A percentile compares a stretch with the other conserved stretches of the same genome.
phyloP scores from a whole-genome alignment of 2,888 invertebrate genomes.

The Melipona bicolor region DNA sequence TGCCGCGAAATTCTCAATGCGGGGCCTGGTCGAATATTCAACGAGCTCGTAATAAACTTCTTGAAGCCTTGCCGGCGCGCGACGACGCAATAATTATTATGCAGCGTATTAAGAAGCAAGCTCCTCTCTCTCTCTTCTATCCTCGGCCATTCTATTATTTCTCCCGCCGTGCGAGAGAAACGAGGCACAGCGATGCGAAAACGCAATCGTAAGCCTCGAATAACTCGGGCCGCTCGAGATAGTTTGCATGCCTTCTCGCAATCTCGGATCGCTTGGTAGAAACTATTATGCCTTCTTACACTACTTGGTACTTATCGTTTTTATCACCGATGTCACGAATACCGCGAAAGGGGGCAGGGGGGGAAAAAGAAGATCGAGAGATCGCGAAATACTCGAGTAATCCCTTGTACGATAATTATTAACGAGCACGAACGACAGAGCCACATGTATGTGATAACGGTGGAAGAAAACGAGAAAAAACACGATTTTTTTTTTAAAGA shows the following conservation, averaged over 20 bases:
- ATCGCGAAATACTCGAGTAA: slow-evolving; percentile 10
- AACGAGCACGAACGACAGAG: slow-evolving; percentile 2
- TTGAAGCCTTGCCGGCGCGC: slow-evolving; percentile 20
- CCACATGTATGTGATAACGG: slow-evolving; percentile 1
- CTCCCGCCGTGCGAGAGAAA: slow-evolving; percentile 40
- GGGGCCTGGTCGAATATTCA: slow-evolving; percentile 49
- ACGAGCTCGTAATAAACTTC: slow-evolving; percentile 53
- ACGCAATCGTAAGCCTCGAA: slow-evolving; percentile 58
- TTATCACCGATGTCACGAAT: slow-evolving; percentile 29
- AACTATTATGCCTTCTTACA: slow-evolving; percentile 53
- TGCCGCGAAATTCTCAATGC: slow-evolving; percentile 50
- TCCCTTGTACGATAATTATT: slow-evolving; percentile 14
- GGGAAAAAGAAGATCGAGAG: neutral
- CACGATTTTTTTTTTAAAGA: neutral
- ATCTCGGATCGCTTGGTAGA: slow-evolving; percentile 51
- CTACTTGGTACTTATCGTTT: slow-evolving; percentile 26
- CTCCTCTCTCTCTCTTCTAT: neutral
- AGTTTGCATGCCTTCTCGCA: slow-evolving; percentile 53
- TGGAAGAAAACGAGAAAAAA: neutral
- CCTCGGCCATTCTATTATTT: neutral
- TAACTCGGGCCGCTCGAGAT: slow-evolving; percentile 57
- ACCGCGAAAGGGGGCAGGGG: neutral
- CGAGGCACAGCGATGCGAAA: slow-evolving; percentile 60
- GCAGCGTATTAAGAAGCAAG: slow-evolving; percentile 63
- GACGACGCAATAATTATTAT: slow-evolving; percentile 65